Percentiles rank a stretch among this genome's conserved stretches.
Conservation (phyloP, 2,888 invertebrate species). For the Chymomyza caudatula region DNA sequence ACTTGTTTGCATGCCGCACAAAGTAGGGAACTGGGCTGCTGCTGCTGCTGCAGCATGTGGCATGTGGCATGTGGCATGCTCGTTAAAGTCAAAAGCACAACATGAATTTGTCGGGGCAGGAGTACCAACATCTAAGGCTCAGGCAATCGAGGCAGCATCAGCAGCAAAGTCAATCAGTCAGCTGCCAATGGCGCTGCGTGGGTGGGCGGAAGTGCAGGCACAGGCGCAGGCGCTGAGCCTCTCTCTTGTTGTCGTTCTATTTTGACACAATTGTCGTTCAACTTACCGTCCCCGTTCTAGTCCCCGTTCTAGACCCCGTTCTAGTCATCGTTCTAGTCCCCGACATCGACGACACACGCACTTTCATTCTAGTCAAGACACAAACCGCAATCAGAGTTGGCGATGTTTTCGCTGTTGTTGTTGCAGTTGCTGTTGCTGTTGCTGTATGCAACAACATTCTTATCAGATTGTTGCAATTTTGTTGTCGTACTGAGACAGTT, state of each 20-base stretch:
- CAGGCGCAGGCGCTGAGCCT: not conserved
- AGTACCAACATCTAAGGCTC: not conserved
- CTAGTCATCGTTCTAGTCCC: no score
- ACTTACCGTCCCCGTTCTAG: not conserved
- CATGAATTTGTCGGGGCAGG: not conserved
- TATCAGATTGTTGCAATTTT: conserved; percentile 69
- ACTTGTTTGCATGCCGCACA: no score
- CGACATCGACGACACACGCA: conserved; percentile 9
- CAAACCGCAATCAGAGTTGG: conserved; percentile 26
- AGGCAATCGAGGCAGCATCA: not conserved
- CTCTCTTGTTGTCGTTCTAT: conserved; percentile 7
- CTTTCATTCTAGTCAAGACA: conserved; percentile 30
- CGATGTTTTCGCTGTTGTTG: not conserved
- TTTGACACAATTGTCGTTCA: conserved; percentile 18
- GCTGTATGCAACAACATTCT: conserved; percentile 50
- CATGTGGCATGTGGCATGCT: not conserved
- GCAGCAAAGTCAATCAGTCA: conserved; percentile 1
- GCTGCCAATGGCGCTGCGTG: conserved; percentile 12
- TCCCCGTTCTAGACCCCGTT: no score
- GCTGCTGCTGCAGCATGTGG: not conserved
- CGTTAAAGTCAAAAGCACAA: conserved; percentile 4
- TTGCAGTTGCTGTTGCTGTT: conserved; percentile 19
- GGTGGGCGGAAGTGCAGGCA: conserved; percentile 2
- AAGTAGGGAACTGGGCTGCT: no score
- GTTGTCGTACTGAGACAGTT: not conserved